These are phyloP conservation scores for Lateolabrax maculatus DNA, from an alignment of 2,797 vertebrate genomes.

Conservation along the genomic window DNA sequence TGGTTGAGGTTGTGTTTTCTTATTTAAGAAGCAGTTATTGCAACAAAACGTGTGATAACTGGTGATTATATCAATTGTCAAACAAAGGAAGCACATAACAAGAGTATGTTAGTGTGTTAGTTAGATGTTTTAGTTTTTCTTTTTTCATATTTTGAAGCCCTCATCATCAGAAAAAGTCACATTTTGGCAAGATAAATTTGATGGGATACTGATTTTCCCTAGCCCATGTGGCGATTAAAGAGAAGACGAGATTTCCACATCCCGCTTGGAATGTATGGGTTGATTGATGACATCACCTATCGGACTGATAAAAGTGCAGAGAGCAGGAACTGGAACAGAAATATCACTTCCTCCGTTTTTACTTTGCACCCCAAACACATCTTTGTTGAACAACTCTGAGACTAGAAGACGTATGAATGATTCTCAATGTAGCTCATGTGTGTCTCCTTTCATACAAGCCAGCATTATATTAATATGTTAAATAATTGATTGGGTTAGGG, in stretches of 20 bases:
- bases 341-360: not conserved
- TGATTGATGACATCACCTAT: slow-evolving; percentile 7
- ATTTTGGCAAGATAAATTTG: not conserved
- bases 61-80: slow-evolving; percentile 8
- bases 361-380: slow-evolving; percentile 21
- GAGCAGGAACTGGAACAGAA: slow-evolving; percentile 9
- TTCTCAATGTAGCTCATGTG: not conserved
- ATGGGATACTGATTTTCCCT: slow-evolving; percentile 1
- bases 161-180: not conserved
- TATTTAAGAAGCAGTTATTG: slow-evolving; percentile 3
- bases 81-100: not conserved
- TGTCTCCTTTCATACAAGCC: slow-evolving; percentile 26
- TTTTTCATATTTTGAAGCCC: not conserved
- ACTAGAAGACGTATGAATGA: slow-evolving; percentile 22
- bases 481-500: slow-evolving; percentile 63
- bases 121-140: no score
- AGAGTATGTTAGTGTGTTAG: not conserved
- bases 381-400: slow-evolving; percentile 10
- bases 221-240: not conserved
- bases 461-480: slow-evolving; percentile 34
- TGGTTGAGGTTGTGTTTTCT: slow-evolving; percentile 9
- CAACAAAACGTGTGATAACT: slow-evolving; percentile 3
- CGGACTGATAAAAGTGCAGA: slow-evolving; percentile 14
- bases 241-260: not conserved
- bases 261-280: not conserved